Evolutionary conservation across 2,888 invertebrate species (phyloP), one percentile per base, ranked within the genome.

Genomic region (Ophion obscuratus): DNA sequence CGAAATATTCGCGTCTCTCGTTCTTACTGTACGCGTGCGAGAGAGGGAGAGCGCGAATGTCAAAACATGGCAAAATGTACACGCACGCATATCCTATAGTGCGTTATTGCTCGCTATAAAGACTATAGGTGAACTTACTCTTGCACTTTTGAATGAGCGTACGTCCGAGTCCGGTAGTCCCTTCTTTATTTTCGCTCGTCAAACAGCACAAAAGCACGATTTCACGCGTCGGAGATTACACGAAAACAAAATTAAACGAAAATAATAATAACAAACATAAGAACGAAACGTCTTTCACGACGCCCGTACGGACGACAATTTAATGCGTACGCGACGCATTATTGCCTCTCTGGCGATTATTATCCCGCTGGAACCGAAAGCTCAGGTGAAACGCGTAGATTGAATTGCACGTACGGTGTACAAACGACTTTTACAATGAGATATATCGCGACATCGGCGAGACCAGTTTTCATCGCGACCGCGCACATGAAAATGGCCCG

Each of bases 401-500:
- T 31, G 59, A 84, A 83, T 81, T 66, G 76, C 31, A 84, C 86
- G 83, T 76, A 81, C 76, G 85, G 81, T 81, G 84, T 82, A 88
- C 80, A 88, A 91, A 89, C 82, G 84, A 83, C 87, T 88, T 79
- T 82, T 67, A 77, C 83, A 84, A 89, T 14, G 59, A 81, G 74
- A 81, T 81, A 83, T 89, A 83, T 88, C 85, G 80, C 78, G 67
- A 87, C 71, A 83, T 81, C 83, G 87, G 87, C 87, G 85, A 83
- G 87, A 90, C 89, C 88, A 90, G 87, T 92, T 92, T 87, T 90
- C 92, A 91, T 91, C 89, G 89, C 89, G 88, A 86, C 81, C 87
- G 87, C 87, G 87, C 81, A 77, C 87, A 83, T 84, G 85, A 88
- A 87, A 90, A 91, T 90, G 88, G 88, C 87, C 86, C 84, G 88